Evolutionary conservation across 1,140 invertebrate genomes (phyloP), one percentile per base, ranked within the genome.

Genomic region (Dinothrombium tinctorium): DNA sequence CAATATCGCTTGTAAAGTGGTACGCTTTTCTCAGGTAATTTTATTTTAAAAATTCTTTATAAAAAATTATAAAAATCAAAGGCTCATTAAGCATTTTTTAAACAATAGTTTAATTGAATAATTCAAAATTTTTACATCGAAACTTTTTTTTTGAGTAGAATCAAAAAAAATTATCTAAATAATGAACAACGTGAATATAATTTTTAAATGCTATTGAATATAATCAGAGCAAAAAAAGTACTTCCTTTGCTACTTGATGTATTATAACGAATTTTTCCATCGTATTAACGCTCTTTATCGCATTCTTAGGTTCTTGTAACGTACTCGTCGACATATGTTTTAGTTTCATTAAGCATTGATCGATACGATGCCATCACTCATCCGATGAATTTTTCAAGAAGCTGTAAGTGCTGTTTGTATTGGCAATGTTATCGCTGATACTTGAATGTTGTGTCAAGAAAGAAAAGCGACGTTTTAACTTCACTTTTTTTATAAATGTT

Each of bases 291-390:
- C n/a, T n/a, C 26, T 8, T 8, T 28, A 28, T 28, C 26, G 7
- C n/a, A 7, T 28, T 28, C 15, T 21, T 67, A 80, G 66, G 70
- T 69, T 0, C 67, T 84, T 23, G 81, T 86, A 22, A 84, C 80
- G 25, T 90, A 86, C 55, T 82, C 81, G 5, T 90, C 84, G 1
- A 92, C 83, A 0, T 92, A 90, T 53, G 83, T 90, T 5, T 65
- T 94, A 23, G 84, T 94, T 12, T 82, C 84, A 2, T 65, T 94
- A 17, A 87, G 81, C 50, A 82, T 92, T 48, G 86, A 94, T 59
- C 68, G 86, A 51, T 86, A 86, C 53, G 82, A 90, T 53, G 84
- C 84, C 47, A 89, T 94, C 52, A 84, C 79, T 5, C 73, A 83
- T 58, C 86, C 86, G 1, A 81, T 94, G 76, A 86, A 84, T 60